Evolutionary conservation across 2,888 invertebrate genomes (phyloP).

Genomic region (Elgonia sp.): DNA sequence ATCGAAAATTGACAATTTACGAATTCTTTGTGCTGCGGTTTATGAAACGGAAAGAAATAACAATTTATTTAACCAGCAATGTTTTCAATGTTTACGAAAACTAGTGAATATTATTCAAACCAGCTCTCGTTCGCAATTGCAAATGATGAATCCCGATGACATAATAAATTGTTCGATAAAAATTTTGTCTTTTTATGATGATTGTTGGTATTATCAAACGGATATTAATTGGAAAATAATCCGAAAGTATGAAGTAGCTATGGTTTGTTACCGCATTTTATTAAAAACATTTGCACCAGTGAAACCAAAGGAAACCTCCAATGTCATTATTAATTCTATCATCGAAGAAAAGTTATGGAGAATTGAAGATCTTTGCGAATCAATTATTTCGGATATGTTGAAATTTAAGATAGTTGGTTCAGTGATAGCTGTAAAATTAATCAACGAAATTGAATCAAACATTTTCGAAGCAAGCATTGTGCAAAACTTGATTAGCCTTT

Average conservation of each 20-base stretch:
- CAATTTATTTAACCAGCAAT: constrained; percentile 68
- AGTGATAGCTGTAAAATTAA: constrained; percentile 78
- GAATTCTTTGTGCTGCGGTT: constrained; percentile 41
- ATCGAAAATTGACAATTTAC: constrained; percentile 77
- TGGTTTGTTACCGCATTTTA: constrained; percentile 80
- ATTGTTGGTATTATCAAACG: constrained; percentile 59
- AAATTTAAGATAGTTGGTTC: constrained; percentile 78
- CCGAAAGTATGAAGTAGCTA: constrained; percentile 78
- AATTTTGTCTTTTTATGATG: constrained; percentile 79
- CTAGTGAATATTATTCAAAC: constrained; percentile 77
- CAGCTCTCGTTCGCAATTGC: constrained; percentile 77
- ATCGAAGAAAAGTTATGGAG: constrained; percentile 86
- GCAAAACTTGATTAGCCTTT: constrained; percentile 87
- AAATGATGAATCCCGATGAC: constrained; percentile 69
- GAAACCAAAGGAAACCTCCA: constrained; percentile 83
- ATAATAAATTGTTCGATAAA: constrained; percentile 80
- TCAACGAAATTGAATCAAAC: constrained; percentile 80
- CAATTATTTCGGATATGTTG: constrained; percentile 83
- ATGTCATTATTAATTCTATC: constrained; percentile 85
- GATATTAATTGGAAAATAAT: constrained; percentile 78
- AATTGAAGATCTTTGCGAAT: constrained; percentile 85
- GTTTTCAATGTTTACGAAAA: constrained; percentile 74
- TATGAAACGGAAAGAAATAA: constrained; percentile 34
- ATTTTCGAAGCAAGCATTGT: constrained; percentile 85
- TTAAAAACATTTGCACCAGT: constrained; percentile 80